Conservation (phyloP, 2,797 vertebrate species). For the Cetoscarus ocellatus region DNA sequence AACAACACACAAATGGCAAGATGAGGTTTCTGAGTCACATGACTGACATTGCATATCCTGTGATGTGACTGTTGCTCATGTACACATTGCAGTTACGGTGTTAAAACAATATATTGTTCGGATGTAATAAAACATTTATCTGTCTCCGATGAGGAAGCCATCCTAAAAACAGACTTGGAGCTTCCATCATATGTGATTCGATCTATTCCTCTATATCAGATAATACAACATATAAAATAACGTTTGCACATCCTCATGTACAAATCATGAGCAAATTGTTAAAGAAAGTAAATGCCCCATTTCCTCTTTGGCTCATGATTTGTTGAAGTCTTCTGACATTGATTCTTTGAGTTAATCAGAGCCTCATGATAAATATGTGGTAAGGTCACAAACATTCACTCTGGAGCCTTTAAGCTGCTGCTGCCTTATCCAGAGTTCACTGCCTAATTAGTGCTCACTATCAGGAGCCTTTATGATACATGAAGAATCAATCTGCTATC, state of each 20-base stretch:
- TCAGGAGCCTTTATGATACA: slow-evolving; percentile 42
- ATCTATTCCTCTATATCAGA: slow-evolving; percentile 21
- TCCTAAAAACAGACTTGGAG: neutral
- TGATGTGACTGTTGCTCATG: too few relatives aligned
- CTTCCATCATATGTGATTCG: neutral
- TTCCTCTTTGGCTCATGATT: slow-evolving; percentile 20
- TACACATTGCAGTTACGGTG: too few relatives aligned
- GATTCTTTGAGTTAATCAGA: slow-evolving; percentile 55
- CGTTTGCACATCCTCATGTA: neutral
- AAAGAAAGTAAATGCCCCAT: slow-evolving; percentile 12
- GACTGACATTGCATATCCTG: too few relatives aligned
- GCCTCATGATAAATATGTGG: slow-evolving; percentile 61
- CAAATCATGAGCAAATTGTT: slow-evolving; percentile 41
- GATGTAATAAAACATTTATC: too few relatives aligned
- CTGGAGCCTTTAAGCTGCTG: slow-evolving; percentile 14
- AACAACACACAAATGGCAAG: too few relatives aligned
- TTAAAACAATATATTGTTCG: too few relatives aligned
- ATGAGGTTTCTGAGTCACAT: too few relatives aligned
- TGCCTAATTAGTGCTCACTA: slow-evolving; percentile 54
- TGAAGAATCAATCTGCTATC: slow-evolving; percentile 39
- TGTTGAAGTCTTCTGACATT: slow-evolving; percentile 60
- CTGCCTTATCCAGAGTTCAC: slow-evolving; percentile 21
- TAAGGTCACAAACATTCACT: slow-evolving; percentile 48
- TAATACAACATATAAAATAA: slow-evolving; percentile 10
- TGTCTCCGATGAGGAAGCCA: too few relatives aligned